A percentile compares a stretch with the other conserved stretches of the same genome.
Conservation (phyloP, 2,113 vertebrate species). For the Ictalurus furcatus region DNA sequence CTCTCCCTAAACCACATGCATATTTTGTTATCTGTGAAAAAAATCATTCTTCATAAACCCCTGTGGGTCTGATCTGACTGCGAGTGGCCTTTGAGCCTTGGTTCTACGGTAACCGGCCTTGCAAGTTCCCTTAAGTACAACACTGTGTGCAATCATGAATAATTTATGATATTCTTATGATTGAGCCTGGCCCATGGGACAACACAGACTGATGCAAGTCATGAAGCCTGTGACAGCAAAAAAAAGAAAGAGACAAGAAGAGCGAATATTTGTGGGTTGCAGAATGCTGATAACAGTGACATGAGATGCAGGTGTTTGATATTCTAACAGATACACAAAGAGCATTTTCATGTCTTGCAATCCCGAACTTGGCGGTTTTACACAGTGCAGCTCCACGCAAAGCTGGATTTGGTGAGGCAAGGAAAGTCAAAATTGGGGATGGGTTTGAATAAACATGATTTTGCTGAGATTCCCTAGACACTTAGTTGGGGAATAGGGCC, state of each 20-base stretch:
- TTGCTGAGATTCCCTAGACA: conserved; percentile 54
- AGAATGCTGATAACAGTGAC: conserved; percentile 32
- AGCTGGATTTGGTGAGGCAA: conserved; percentile 24
- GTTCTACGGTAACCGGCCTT: conserved; percentile 19
- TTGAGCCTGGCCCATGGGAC: not conserved
- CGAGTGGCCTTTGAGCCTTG: conserved; percentile 16
- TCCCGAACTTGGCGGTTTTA: conserved; percentile 6
- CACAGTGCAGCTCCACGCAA: not conserved
- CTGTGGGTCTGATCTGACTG: not conserved
- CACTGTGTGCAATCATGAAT: conserved; percentile 22
- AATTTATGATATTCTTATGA: conserved; percentile 27
- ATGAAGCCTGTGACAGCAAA: conserved; percentile 34
- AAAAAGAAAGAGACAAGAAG: conserved; percentile 18
- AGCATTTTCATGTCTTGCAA: conserved; percentile 5
- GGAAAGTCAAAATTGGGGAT: conserved; percentile 32
- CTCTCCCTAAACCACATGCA: not conserved
- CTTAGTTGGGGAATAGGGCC: conserved; percentile 73
- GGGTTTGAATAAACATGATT: conserved; percentile 32
- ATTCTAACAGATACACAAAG: conserved; percentile 18
- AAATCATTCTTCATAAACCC: not conserved
- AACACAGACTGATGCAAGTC: conserved; percentile 8
- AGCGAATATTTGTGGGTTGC: conserved; percentile 29
- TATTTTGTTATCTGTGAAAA: not conserved
- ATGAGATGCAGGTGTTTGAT: conserved; percentile 24
- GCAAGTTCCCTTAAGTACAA: conserved; percentile 3